A percentile compares a stretch with the other conserved stretches of the same genome.
phyloP scores from a whole-genome alignment of 2,888 invertebrate species.

The Metellina segmentata region DNA sequence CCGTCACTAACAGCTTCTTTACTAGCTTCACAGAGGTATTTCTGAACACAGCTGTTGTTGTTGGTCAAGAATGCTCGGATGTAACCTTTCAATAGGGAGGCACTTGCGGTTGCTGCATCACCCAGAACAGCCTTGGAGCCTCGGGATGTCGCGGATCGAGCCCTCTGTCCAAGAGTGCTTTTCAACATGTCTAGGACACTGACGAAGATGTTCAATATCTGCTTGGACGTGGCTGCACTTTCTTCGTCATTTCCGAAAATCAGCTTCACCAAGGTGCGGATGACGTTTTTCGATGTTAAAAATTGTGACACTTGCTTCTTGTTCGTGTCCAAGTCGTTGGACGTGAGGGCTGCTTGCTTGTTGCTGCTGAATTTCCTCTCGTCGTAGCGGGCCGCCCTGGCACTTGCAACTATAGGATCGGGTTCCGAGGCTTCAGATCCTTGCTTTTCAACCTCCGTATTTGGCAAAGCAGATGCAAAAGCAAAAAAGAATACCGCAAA shows the following conservation, averaged over 20 bases:
- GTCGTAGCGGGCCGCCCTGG: constrained; percentile 74
- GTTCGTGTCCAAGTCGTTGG: constrained; percentile 74
- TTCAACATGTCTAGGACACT: constrained; percentile 91
- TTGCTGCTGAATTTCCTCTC: constrained; percentile 74
- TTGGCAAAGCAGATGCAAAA: constrained; percentile 59
- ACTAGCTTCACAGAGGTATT: constrained; percentile 93
- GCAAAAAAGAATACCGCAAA: constrained; percentile 32
- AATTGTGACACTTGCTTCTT: constrained; percentile 78
- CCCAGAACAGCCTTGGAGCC: constrained; percentile 85
- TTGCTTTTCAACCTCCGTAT: constrained; percentile 42
- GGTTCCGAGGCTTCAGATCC: not conserved
- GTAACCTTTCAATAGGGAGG: constrained; percentile 91
- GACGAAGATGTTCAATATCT: constrained; percentile 78
- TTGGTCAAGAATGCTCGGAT: constrained; percentile 88
- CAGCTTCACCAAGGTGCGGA: constrained; percentile 78
- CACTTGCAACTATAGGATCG: not conserved
- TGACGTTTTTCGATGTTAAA: constrained; percentile 78
- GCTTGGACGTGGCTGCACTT: constrained; percentile 78
- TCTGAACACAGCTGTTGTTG: constrained; percentile 91
- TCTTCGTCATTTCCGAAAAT: constrained; percentile 78
- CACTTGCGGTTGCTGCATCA: constrained; percentile 92
- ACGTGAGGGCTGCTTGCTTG: constrained; percentile 58
- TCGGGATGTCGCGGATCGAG: constrained; percentile 90
- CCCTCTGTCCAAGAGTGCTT: constrained; percentile 95
- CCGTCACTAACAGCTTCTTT: constrained; percentile 90